Conservation (phyloP, 2,113 vertebrate genomes). For the Choloepus hoffmanni region DNA sequence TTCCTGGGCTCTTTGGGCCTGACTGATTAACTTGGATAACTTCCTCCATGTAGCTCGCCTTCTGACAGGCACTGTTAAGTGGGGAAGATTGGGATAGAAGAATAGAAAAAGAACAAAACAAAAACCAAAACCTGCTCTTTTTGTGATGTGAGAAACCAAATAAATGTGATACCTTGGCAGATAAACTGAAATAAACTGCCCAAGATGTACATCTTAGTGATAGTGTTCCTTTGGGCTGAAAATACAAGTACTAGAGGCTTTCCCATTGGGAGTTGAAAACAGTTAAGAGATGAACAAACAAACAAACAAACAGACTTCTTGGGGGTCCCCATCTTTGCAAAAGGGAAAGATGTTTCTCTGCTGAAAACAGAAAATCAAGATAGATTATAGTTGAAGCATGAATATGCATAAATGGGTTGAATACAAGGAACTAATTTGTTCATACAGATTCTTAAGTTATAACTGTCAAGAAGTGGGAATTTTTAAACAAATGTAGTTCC, state of each 20-base stretch:
- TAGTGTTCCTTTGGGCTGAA: background rate
- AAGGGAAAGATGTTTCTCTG: background rate
- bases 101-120: background rate
- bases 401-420: background rate
- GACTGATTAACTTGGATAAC: constrained; percentile 63
- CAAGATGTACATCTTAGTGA: background rate
- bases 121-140: background rate
- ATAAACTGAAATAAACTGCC: background rate
- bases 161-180: background rate
- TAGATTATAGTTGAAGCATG: background rate
- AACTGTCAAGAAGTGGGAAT: background rate
- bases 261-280: background rate
- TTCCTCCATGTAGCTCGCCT: constrained; percentile 11
- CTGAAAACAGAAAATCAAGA: background rate
- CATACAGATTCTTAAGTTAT: background rate
- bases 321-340: background rate
- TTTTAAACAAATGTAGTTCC: background rate
- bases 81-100: background rate
- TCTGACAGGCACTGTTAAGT: constrained; percentile 43
- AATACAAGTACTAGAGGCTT: background rate
- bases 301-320: background rate
- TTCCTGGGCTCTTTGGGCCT: constrained; percentile 50
- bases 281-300: background rate
- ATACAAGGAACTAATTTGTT: background rate
- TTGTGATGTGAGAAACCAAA: constrained; percentile 6